Evolutionary conservation across 2,888 invertebrate genomes (phyloP).

Genomic region (Mythimna pallens): DNA sequence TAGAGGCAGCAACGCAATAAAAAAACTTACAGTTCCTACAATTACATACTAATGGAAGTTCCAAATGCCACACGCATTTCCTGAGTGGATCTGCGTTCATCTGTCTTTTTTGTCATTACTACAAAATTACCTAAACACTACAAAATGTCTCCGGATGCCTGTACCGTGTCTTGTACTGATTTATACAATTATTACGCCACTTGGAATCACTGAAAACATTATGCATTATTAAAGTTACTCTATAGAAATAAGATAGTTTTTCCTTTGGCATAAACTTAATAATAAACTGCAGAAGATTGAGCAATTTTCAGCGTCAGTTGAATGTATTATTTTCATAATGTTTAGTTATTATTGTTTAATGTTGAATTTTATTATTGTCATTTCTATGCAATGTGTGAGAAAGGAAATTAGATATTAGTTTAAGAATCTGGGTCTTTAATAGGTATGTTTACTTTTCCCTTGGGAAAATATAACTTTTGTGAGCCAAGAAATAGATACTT

Average conservation of each 20-base stretch:
- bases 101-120: constrained; percentile 14
- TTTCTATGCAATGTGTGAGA: constrained; percentile 27
- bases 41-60: neutral
- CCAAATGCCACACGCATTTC: constrained; percentile 14
- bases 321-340: constrained; percentile 43
- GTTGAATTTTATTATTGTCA: neutral
- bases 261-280: constrained; percentile 3
- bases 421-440: neutral
- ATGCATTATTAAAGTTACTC: neutral
- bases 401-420: constrained; percentile 16
- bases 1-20: no score
- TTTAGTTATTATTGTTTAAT: constrained; percentile 27
- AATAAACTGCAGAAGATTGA: constrained; percentile 6
- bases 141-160: constrained; percentile 11
- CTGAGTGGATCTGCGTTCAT: neutral
- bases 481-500: no score
- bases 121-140: constrained; percentile 21
- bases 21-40: neutral
- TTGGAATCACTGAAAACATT: neutral
- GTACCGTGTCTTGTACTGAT: neutral
- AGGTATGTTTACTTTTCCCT: neutral
- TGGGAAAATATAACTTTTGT: neutral
- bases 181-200: neutral
- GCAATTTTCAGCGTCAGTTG: constrained; percentile 43
- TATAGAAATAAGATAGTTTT: constrained; percentile 14